These are phyloP conservation scores for Arctia plantaginis DNA, from an alignment of 2,888 invertebrate genomes.

Conservation along the genomic window DNA sequence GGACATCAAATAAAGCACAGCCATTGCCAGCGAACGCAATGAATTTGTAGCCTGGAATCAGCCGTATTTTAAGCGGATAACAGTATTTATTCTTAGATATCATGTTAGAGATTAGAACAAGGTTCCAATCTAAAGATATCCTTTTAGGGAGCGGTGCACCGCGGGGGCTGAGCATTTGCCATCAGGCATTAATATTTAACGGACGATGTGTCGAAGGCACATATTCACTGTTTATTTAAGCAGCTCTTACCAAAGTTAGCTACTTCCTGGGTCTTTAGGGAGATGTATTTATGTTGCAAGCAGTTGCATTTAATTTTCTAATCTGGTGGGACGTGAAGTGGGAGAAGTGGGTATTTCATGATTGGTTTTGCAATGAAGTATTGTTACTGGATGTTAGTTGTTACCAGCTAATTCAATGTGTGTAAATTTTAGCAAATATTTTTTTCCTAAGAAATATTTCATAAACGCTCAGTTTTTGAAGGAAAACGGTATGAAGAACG, in stretches of 20 bases:
- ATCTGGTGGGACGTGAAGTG: not conserved
- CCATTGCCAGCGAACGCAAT: slow-evolving; percentile 15
- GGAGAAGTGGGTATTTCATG: not conserved
- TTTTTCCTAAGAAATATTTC: too few species aligned
- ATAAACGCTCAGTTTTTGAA: too few species aligned
- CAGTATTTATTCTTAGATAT: slow-evolving; percentile 54
- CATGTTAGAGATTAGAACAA: slow-evolving; percentile 61
- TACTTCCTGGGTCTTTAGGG: slow-evolving; percentile 28
- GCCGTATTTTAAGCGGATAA: slow-evolving; percentile 49
- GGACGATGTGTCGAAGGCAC: slow-evolving; percentile 47
- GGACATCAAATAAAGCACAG: slow-evolving; percentile 33
- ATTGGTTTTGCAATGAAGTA: too few species aligned
- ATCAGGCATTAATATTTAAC: slow-evolving; percentile 69
- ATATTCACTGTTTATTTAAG: slow-evolving; percentile 30
- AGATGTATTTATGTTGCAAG: slow-evolving; percentile 6
- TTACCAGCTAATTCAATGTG: too few species aligned
- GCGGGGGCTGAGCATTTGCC: slow-evolving; percentile 60
- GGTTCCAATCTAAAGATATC: slow-evolving; percentile 65
- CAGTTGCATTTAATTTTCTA: not conserved
- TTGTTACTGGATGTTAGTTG: not conserved
- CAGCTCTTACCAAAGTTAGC: slow-evolving; percentile 23
- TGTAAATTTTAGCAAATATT: too few species aligned
- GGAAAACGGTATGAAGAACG: too few species aligned
- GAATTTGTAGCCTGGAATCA: slow-evolving; percentile 37
- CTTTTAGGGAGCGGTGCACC: slow-evolving; percentile 64